phyloP scores from a whole-genome alignment of 2,113 vertebrate genomes.

The Engraulis encrasicolus region DNA sequence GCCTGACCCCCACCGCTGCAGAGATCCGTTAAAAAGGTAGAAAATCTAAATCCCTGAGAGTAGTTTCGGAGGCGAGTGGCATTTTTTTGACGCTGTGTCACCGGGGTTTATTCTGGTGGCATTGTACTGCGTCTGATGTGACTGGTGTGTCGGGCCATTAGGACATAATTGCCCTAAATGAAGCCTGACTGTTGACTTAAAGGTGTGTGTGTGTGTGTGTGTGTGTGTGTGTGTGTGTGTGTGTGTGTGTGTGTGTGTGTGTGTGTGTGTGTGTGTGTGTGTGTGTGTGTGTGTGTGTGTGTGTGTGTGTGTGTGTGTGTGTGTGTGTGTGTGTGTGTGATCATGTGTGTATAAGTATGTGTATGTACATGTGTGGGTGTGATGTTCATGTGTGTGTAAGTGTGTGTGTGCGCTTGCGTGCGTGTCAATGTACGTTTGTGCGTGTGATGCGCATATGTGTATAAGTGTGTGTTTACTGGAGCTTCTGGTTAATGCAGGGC shows the following conservation, averaged over 20 bases:
- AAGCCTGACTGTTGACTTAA: constrained; percentile 39
- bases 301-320: constrained; percentile 37
- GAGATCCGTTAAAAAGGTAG: neutral
- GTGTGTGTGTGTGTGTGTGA: constrained; percentile 43
- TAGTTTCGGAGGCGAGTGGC: no score
- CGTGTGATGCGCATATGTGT: constrained; percentile 36
- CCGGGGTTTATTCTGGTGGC: neutral
- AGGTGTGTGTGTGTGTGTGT: constrained; percentile 37
- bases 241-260: constrained; percentile 38
- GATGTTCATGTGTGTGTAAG: constrained; percentile 42
- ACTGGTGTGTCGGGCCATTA: constrained; percentile 21
- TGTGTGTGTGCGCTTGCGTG: constrained; percentile 34
- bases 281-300: constrained; percentile 38
- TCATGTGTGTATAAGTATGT: constrained; percentile 36
- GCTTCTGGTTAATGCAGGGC: constrained; percentile 7
- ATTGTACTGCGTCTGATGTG: constrained; percentile 11
- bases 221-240: constrained; percentile 41
- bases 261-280: constrained; percentile 43
- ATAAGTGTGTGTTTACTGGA: constrained; percentile 38
- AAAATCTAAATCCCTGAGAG: neutral
- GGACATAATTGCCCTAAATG: constrained; percentile 31
- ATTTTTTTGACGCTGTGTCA: neutral
- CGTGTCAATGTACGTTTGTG: constrained; percentile 41
- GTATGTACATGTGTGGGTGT: no score
- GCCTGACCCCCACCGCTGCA: neutral